Evolutionary conservation across 35 echinoderm and acorn worm species (phyloP).

Genomic region (Heliocidaris erythrogramma): DNA sequence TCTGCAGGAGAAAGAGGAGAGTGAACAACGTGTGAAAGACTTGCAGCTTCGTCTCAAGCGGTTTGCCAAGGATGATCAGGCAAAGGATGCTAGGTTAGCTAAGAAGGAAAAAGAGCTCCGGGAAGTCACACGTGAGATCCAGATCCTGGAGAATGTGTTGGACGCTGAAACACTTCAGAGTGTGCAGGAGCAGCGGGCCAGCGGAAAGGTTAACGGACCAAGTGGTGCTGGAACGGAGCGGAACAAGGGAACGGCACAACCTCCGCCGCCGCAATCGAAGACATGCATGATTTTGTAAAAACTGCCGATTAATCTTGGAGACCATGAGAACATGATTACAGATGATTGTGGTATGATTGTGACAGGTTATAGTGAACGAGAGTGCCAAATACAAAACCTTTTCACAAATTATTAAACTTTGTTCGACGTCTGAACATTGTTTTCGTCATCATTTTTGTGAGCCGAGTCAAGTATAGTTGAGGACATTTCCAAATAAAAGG

Average conservation of each 20-base stretch:
- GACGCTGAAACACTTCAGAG: constrained; percentile 71
- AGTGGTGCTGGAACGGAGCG: neutral
- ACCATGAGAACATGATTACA: neutral
- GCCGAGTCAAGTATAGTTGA: too few relatives aligned
- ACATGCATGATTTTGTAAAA: constrained; percentile 75
- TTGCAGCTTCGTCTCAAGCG: constrained; percentile 91
- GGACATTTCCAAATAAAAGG: too few relatives aligned
- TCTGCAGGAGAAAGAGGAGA: constrained; percentile 86
- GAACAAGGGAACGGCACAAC: constrained; percentile 36
- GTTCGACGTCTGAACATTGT: too few relatives aligned
- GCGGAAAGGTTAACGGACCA: constrained; percentile 34
- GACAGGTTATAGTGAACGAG: neutral
- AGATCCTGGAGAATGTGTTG: constrained; percentile 78
- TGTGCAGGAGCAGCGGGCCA: neutral
- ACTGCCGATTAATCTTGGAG: neutral
- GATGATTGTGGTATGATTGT: neutral
- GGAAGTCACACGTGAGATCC: constrained; percentile 78
- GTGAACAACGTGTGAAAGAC: constrained; percentile 85
- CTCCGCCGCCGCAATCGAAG: constrained; percentile 61
- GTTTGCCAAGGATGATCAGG: constrained; percentile 94
- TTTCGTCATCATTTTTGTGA: too few relatives aligned
- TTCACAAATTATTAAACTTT: too few relatives aligned
- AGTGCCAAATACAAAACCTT: neutral
- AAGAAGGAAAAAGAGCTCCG: constrained; percentile 82
- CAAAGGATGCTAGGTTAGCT: constrained; percentile 84